Evolutionary conservation across 2,797 vertebrate species (phyloP), one percentile per base, ranked within the genome.

Genomic region (Rhincodon typus): DNA sequence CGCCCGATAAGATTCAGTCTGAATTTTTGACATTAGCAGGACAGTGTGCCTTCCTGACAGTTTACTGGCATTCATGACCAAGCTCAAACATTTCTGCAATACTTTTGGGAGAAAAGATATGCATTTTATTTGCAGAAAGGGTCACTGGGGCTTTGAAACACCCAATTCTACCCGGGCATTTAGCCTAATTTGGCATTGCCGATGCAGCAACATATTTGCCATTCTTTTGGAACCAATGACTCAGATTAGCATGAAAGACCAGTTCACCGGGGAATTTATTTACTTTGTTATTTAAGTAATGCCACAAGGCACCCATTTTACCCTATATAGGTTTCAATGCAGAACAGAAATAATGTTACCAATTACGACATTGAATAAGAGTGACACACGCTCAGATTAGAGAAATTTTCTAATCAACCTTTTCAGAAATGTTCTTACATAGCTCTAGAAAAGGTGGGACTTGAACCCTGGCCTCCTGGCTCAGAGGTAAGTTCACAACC

Each of bases 121-220:
- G 57, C 34, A 57, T 62, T 90, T 88, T 57, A 88, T 88, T 87
- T 88, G 86, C 25, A 88, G 50, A 27, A 57, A 57, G 87, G 53
- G 87, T 90, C 87, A 62, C 15, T 5, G 27, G 87, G 87, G 53
- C 50, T 30, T 62, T 66, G 30, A 90, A 57, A 62, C 53, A 19
- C 53, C 27, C 30, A 17, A 13, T 34, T 66, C 62, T 90, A 62
- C 27, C 53, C 27, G 98, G 97, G 97, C 98, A 98, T 97, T 96
- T 98, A 98, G 97, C 98, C 99, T 99, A 99, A 99, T 99, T 99
- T 99, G 98, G 99, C 97, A 98, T 98, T 98, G 98, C 98, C 98
- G 98, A 97, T 98, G 98, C 97, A 97, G 97, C 97, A 97, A 97
- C 98, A 99, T 99, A 97, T 97, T 97, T 98, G 95, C 97, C 97